Base-by-base conservation (phyloP, 2,797 vertebrate genomes). In the Ptychadena robeensis region DNA sequence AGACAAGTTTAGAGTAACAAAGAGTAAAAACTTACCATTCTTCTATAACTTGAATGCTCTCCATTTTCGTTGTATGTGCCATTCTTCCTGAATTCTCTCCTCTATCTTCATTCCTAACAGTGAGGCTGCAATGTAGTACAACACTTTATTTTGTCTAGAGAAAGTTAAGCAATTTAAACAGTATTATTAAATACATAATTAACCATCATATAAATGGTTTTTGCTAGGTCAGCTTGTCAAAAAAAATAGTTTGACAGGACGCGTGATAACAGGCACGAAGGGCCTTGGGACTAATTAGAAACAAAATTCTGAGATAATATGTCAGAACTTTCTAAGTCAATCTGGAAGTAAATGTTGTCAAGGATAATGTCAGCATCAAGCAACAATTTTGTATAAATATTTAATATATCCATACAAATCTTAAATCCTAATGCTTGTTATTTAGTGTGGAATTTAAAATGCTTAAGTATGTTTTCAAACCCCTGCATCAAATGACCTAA, bases 41-140 rank as follows among this genome's bases (percentile, higher is more conserved):
- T 86, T 98, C 97, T 86, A 93, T 89, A 83, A 95, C 93, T 91
- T 99, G 96, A 88, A 98, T 97, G 86, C 93, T 97, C 87, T 98
- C 97, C 97, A 99, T 94, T 91, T 96, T 98, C 48, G 93, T 92
- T 10, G 96, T 96, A 85, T 95, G 97, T 22, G 95, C 90, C 86
- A 96, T 92, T 53, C 95, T 93, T 88, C 96, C 97, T 38, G 93
- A 91, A 88, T 85, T 93, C 87, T 97, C 97, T 82, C 95, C 93
- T 91, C 95, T 92, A 85, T 99, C 98, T 91, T 97, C 97, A 89
- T 96, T 98, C 96, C 98, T 97, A 91, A 89, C 91, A 86, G 94
- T 94, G 92, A 95, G 94, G 93, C 94, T 95, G 93, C 79, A 94
- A 94, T 86, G 89, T 88, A 93, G 90, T 87, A 93, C 65, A 92